Evolutionary conservation across 2,797 vertebrate species (phyloP).

Genomic region (Apogon hyalosoma): DNA sequence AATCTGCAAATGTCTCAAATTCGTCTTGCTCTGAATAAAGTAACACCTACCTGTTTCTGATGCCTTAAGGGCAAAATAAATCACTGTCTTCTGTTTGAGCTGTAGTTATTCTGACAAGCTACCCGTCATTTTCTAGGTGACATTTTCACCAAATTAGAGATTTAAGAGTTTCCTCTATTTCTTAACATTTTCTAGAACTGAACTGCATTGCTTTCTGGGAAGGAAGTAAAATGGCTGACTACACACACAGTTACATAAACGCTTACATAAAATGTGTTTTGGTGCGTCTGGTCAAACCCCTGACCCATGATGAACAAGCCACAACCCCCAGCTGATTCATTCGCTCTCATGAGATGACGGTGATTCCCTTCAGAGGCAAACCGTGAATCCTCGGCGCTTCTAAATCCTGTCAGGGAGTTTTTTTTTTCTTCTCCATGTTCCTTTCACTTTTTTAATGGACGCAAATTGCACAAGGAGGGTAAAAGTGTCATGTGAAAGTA

Average conservation of each 20-base stretch:
- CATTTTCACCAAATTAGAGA: neutral
- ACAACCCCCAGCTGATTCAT: constrained; percentile 40
- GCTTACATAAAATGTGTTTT: constrained; percentile 2
- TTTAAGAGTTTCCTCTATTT: neutral
- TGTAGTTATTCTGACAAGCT: neutral
- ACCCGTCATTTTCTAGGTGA: neutral
- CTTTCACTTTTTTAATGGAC: constrained; percentile 4
- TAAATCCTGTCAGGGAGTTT: constrained; percentile 12
- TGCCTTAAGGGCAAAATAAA: neutral
- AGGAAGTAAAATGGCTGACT: constrained; percentile 43
- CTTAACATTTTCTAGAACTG: neutral
- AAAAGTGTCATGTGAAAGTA: constrained; percentile 21
- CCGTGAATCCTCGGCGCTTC: constrained; percentile 18
- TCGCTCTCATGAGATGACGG: constrained; percentile 6
- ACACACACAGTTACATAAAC: constrained; percentile 55
- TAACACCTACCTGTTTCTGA: constrained; percentile 7
- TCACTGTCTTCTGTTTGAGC: neutral
- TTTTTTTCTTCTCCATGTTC: no score
- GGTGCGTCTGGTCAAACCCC: constrained; percentile 37
- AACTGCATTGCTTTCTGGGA: neutral
- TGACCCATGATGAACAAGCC: constrained; percentile 49
- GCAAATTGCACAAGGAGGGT: constrained; percentile 16
- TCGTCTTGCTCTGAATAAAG: neutral
- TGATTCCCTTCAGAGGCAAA: constrained; percentile 30
- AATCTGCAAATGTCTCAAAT: neutral